Evolutionary conservation across 2,113 vertebrate species (phyloP), one percentile per base, ranked within the genome.

Genomic region (Edolisoma coerulescens): DNA sequence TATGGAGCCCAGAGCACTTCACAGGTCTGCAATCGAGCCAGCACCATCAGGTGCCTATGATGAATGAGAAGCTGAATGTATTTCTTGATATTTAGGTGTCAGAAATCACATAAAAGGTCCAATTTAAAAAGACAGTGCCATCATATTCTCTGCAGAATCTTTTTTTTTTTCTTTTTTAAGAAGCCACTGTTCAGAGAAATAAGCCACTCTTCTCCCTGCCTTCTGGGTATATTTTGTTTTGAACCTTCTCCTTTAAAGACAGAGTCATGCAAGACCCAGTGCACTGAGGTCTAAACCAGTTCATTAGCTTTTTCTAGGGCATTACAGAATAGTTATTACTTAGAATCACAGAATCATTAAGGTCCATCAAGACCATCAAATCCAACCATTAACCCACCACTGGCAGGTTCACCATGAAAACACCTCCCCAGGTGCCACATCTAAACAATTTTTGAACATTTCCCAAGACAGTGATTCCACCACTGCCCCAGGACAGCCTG

Each of bases 1-100:
- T 50, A 65, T 0, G 0, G 22, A 84, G 2, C 7, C 8, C 41
- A 52, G 32, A 65, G 18, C 16, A 49, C 9, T 69, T 61, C 27
- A 13, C 4, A 24, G 39, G 13, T 42, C 17, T 70, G n/a, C 28
- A 73, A 23, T 32, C 61, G 24, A 32, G 56, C 13, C 44, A 75
- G 30, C 7, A 61, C 6, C 7, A 52, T 10, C 27, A 65, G 26
- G 12, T 39, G 3, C 8, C 19, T 52, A 9, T 39, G n/a, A 12
- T 16, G 11, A 86, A 61, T 19, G 24, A 94, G 23, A 79, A 33
- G 8, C 4, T 30, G 6, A 70, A 41, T 9, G 11, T 41, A 39
- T 24, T 68, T 64, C 32, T 41, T 84, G 16, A 7, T 60, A 73
- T 44, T 68, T 57, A 50, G 7, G 11, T 77, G 14, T n/a, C 45